Conservation (phyloP, 1,140 invertebrate genomes). For the Temnothorax longispinosus region DNA sequence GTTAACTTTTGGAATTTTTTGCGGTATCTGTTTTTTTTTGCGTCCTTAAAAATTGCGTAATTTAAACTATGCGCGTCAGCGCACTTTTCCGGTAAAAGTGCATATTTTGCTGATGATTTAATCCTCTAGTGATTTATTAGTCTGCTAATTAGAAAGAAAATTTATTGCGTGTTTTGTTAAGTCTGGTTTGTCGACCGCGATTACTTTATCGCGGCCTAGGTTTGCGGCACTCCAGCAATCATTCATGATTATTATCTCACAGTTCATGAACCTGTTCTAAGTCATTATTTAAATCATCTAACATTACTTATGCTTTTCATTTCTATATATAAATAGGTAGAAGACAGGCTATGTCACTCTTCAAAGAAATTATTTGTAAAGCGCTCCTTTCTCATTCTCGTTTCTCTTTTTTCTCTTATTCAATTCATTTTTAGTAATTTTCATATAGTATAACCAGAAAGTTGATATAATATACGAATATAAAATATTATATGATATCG, state of each 20-base stretch:
- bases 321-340: not conserved
- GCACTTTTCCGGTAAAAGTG: not conserved
- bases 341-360: not conserved
- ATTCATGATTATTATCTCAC: not conserved
- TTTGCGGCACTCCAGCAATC: not conserved
- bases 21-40: not conserved
- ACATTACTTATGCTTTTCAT: not conserved
- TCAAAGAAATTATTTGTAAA: not conserved
- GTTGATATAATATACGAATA: not conserved
- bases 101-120: not conserved
- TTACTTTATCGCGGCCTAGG: not conserved
- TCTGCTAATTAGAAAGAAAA: not conserved
- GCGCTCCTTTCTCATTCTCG: not conserved
- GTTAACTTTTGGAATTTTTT: slow-evolving; percentile 4
- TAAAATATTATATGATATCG: not conserved
- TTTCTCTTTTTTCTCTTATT: not conserved
- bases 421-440: not conserved
- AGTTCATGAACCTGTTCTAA: not conserved
- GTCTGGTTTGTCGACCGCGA: not conserved
- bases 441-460: not conserved
- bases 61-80: not conserved
- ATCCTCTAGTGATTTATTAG: not conserved
- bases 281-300: not conserved
- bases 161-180: not conserved
- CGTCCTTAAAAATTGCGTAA: not conserved